A percentile compares a stretch with the other conserved stretches of the same genome.
Evolutionary conservation across 2,888 invertebrate species (phyloP).

Genomic region (Phragmatobia fuliginosa): DNA sequence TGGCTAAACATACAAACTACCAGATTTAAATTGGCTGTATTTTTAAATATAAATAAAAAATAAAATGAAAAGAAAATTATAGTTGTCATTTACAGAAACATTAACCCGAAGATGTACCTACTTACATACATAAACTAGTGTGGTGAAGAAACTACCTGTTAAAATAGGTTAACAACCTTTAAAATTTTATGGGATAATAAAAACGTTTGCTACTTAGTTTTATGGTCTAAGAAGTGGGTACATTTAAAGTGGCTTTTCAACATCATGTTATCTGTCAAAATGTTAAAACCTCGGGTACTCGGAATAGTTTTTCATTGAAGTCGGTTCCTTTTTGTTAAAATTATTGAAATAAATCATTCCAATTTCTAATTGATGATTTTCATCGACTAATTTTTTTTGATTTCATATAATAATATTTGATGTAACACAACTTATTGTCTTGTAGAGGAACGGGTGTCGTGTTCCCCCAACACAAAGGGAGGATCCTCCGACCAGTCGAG

Average conservation of each 20-base stretch:
- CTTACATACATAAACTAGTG: not conserved
- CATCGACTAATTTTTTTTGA: no score
- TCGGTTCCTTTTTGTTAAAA: no score
- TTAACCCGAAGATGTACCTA: not conserved
- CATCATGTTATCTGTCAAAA: constrained; percentile 44
- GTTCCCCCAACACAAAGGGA: no score
- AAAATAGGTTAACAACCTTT: constrained; percentile 18
- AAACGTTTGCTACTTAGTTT: constrained; percentile 38
- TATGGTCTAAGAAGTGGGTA: constrained; percentile 31
- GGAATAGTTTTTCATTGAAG: constrained; percentile 73
- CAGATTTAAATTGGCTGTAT: no score
- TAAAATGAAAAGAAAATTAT: not conserved
- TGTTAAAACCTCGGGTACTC: constrained; percentile 58
- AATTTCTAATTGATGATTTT: no score
- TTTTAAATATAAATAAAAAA: no score
- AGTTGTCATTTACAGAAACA: not conserved
- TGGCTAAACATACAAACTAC: no score
- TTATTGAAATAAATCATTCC: no score
- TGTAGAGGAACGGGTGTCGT: no score
- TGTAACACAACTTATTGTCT: no score
- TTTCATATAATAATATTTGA: no score
- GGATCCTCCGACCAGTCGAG: no score
- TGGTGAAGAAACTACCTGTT: constrained; percentile 1
- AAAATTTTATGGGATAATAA: constrained; percentile 13
- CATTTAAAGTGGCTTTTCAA: constrained; percentile 22